Conservation (phyloP, 2,113 vertebrate genomes). For the Nyctereutes procyonoides region DNA sequence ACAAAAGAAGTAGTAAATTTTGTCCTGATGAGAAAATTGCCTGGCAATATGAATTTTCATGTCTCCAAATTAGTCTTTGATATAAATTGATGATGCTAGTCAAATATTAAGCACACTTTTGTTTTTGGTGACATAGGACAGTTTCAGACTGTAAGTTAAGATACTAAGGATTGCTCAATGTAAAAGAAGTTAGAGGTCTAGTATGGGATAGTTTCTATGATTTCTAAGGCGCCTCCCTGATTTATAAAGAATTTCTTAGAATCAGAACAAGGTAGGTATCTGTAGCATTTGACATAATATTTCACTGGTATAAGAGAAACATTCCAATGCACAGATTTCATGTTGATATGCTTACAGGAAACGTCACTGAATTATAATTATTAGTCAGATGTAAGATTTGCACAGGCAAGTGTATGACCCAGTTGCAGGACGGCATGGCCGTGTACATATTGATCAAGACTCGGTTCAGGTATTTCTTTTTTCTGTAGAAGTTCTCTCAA, state of each 20-base stretch:
- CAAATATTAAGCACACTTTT: constrained; percentile 11
- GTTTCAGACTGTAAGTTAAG: background rate
- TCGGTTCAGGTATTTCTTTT: background rate
- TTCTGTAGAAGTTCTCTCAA: background rate
- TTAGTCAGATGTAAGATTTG: background rate
- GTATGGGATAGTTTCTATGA: background rate
- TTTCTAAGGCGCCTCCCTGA: background rate
- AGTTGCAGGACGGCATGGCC: background rate
- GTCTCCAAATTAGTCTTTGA: background rate
- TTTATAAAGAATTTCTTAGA: background rate
- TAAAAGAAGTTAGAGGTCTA: background rate
- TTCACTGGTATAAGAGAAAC: background rate
- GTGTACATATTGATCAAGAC: background rate
- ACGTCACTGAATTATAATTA: background rate
- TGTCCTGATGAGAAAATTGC: constrained; percentile 34
- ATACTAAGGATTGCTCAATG: background rate
- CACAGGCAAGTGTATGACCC: background rate
- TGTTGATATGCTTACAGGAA: background rate
- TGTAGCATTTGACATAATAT: background rate
- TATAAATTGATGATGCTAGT: background rate
- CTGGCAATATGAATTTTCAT: background rate
- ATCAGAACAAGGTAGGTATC: background rate
- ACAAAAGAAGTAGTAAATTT: background rate
- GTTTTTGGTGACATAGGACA: background rate
- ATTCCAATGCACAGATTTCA: background rate